phyloP scores from a whole-genome alignment of 23 tunicate species.

The Corella eumyota region DNA sequence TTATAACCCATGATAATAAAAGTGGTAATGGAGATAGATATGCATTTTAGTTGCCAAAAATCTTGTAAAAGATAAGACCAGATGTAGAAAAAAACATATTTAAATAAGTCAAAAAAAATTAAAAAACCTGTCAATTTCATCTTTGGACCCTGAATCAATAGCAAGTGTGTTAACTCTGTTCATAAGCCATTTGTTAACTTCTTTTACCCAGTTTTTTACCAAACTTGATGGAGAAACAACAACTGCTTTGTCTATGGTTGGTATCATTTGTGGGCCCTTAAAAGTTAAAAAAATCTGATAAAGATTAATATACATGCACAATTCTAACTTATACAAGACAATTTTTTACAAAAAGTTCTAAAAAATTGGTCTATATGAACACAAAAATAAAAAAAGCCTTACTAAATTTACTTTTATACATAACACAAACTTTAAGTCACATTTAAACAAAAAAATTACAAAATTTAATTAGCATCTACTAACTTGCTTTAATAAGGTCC shows the following conservation, averaged over 20 bases:
- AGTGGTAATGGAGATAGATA: no score
- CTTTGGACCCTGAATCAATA: constrained; percentile 88
- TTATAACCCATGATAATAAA: no score
- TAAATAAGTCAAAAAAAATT: no score
- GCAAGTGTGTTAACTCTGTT: constrained; percentile 57
- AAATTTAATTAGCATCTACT: not conserved
- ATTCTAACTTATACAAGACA: not conserved
- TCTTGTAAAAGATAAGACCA: no score
- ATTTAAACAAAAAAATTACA: not conserved
- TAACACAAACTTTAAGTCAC: not conserved
- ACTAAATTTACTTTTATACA: no score
- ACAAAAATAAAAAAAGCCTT: no score
- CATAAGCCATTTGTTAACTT: constrained; percentile 86
- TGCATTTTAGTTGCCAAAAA: no score
- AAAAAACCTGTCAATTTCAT: constrained; percentile 67
- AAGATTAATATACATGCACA: not conserved
- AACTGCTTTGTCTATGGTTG: constrained; percentile 64
- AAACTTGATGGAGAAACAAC: constrained; percentile 89
- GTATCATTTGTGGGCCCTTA: constrained; percentile 69
- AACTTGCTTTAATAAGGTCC: constrained; percentile 92
- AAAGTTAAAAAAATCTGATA: not conserved
- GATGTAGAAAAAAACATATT: no score
- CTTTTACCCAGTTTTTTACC: constrained; percentile 96
- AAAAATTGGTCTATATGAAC: not conserved
- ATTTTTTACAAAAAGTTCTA: not conserved